phyloP scores from a whole-genome alignment of 2,888 invertebrate species.

The Hydraecia micacea region DNA sequence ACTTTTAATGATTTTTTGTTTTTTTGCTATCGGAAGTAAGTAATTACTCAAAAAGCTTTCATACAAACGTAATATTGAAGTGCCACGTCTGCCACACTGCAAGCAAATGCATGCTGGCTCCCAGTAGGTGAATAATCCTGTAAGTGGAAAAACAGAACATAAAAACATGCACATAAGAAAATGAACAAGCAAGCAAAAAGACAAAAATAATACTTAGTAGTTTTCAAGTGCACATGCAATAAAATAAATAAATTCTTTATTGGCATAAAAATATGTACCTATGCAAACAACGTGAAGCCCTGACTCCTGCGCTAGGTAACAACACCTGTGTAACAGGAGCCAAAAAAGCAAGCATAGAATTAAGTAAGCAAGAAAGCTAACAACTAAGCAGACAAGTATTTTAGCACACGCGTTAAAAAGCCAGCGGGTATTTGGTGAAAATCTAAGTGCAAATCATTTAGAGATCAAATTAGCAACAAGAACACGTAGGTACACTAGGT shows the following conservation, averaged over 20 bases:
- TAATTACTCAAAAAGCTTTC: not conserved
- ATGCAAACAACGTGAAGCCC: not conserved
- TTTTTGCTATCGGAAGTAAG: too few relatives aligned
- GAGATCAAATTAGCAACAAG: slow-evolving; percentile 7
- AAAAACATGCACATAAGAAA: slow-evolving; percentile 16
- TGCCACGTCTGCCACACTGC: not conserved
- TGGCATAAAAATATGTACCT: too few relatives aligned
- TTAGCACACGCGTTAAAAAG: not conserved
- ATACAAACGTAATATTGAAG: slow-evolving; percentile 1
- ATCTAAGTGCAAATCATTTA: slow-evolving; percentile 25
- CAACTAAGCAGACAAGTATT: not conserved
- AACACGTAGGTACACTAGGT: not conserved
- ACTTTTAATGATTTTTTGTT: not conserved
- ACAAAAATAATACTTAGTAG: not conserved
- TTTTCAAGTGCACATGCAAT: slow-evolving; percentile 2
- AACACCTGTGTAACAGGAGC: not conserved
- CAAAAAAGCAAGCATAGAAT: not conserved
- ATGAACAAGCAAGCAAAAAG: not conserved
- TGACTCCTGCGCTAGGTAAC: not conserved
- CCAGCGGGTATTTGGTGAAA: not conserved
- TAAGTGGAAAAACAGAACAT: slow-evolving; percentile 6
- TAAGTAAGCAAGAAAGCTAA: slow-evolving; percentile 7
- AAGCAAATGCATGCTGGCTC: not conserved
- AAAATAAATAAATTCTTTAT: not conserved
- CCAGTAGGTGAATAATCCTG: slow-evolving; percentile 13